A percentile compares a stretch with the other conserved stretches of the same genome.
These are phyloP conservation scores for Cheirogaleus major DNA, from an alignment of 2,797 vertebrate species.

Conservation along the genomic window DNA sequence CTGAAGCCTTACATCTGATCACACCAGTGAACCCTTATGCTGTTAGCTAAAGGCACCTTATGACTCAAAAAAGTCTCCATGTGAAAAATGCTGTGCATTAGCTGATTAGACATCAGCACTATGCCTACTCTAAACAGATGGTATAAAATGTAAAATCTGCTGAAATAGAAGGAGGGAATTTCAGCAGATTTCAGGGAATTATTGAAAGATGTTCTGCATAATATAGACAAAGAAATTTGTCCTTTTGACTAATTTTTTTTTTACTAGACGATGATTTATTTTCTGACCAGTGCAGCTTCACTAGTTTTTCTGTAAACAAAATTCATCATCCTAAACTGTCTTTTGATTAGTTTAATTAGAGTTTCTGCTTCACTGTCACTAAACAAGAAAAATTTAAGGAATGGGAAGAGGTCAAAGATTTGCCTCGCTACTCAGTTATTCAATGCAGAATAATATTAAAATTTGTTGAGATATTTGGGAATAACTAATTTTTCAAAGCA, in stretches of 20 bases:
- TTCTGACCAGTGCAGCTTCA: constrained; percentile 53
- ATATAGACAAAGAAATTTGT: constrained; percentile 57
- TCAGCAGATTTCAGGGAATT: background rate
- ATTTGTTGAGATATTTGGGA: background rate
- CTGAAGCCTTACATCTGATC: background rate
- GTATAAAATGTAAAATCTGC: background rate
- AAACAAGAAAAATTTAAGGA: constrained; percentile 41
- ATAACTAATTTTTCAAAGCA: background rate
- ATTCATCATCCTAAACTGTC: constrained; percentile 32
- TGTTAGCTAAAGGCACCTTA: background rate
- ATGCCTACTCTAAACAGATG: constrained; percentile 31
- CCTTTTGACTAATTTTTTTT: constrained; percentile 43
- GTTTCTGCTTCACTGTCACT: background rate
- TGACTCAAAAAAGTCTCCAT: background rate
- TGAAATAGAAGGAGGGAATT: background rate
- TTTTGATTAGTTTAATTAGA: constrained; percentile 45
- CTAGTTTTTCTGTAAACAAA: constrained; percentile 46
- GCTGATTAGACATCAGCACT: background rate
- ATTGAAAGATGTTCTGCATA: constrained; percentile 12
- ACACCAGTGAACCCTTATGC: background rate
- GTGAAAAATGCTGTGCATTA: background rate
- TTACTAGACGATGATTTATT: constrained; percentile 31
- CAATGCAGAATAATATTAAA: background rate
- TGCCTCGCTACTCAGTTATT: background rate
- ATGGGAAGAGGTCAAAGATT: background rate